Evolutionary conservation across 2,113 vertebrate genomes (phyloP).

Genomic region (Tringa solitaria): DNA sequence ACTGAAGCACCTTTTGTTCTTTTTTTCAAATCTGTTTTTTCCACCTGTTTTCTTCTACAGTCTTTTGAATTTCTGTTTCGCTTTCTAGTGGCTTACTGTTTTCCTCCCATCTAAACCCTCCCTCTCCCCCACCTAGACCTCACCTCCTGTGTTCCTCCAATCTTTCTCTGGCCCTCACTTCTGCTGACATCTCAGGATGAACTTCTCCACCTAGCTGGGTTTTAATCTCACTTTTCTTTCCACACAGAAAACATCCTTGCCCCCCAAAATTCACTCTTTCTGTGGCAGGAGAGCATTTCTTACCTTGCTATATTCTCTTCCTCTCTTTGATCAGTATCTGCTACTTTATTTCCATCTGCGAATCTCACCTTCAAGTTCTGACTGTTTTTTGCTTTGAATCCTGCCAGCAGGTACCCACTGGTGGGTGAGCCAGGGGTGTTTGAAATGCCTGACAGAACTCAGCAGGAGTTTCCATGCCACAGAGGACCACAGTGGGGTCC

Average conservation of each 20-base stretch:
- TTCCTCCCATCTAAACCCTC: neutral
- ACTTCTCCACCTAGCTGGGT: neutral
- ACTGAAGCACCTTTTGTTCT: neutral
- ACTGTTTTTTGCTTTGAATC: neutral
- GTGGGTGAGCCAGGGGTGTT: accelerated
- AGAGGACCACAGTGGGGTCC: neutral
- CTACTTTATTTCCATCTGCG: neutral
- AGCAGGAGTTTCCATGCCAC: neutral
- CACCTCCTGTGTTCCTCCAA: neutral
- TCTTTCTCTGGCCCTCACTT: neutral
- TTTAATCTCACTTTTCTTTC: neutral
- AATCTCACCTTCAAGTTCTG: neutral
- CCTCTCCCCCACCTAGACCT: neutral
- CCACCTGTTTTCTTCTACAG: neutral
- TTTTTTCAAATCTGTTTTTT: neutral
- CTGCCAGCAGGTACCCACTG: neutral
- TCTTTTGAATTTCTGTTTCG: neutral
- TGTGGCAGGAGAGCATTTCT: neutral
- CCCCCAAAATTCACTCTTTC: neutral
- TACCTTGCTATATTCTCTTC: neutral
- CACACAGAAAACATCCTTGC: neutral
- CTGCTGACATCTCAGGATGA: neutral
- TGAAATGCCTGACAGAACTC: neutral
- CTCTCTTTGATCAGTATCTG: slow-evolving; percentile 41
- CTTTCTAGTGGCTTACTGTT: slow-evolving; percentile 13